Base-by-base conservation (phyloP, 2,113 vertebrate genomes). In the Aldabrachelys gigantea region DNA sequence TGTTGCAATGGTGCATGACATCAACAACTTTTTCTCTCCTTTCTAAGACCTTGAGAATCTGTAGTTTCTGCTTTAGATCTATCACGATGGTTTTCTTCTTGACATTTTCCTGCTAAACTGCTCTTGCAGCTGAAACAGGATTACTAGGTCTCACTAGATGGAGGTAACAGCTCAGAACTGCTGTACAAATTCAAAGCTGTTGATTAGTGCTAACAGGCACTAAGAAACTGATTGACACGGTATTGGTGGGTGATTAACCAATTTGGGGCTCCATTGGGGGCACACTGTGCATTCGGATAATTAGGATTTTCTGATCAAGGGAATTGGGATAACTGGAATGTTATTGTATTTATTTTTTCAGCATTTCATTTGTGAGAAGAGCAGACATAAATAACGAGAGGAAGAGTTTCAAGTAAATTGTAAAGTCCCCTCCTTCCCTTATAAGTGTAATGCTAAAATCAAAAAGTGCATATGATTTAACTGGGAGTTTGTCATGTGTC, bases 271-370 rank as follows among this genome's bases (percentile, higher is more conserved):
- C 6, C 31, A 35, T 65, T 8, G 16, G 16, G 16, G 31, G n/a
- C 14, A 17, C 14, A 65, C 31, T 17, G 13, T 65, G 12, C 11
- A 29, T 62, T 62, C 3, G 12, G 59, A 62, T 65, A 17, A 65
- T 65, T 65, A 65, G 62, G 62, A 69, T 38, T 69, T 69, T 69
- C 65, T 21, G 16, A 69, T 69, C n/a, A 69, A 69, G 35, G 17
- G 65, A 69, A 69, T 38, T 69, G 21, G 35, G 16, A n/a, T 69
- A 69, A n/a, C 35, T 69, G 65, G 17, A 69, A 21, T 69, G n/a
- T 38, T 38, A 38, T 8, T 62, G 62, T n/a, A 87, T 95, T 96
- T 93, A 85, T 93, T 96, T 96, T 87, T 79, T 65, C 93, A 93
- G 85, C 35, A 38, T 82, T 96, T 88, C 79, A 49, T 47, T 69